These are phyloP conservation scores for Trichopria drosophilae DNA, from an alignment of 2,888 invertebrate species.

Conservation along the genomic window DNA sequence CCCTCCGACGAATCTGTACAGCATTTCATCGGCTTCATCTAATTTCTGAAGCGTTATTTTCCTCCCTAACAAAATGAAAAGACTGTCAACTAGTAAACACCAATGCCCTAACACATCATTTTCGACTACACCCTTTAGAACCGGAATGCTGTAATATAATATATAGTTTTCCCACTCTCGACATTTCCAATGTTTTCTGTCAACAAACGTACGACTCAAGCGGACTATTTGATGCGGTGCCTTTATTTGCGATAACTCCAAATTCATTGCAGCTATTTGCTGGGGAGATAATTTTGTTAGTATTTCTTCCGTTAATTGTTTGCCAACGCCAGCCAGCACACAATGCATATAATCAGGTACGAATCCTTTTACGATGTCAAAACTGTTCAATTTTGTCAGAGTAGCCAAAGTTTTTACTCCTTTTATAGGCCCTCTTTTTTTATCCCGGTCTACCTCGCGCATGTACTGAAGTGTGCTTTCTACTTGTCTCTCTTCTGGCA, in stretches of 20 bases:
- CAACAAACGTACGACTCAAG: not conserved
- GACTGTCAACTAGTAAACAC: slow-evolving; percentile 11
- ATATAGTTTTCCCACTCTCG: slow-evolving; percentile 16
- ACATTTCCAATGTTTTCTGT: not conserved
- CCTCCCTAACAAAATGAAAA: slow-evolving; percentile 4
- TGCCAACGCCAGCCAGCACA: slow-evolving; percentile 5
- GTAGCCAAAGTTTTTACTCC: slow-evolving; percentile 19
- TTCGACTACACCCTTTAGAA: slow-evolving; percentile 1
- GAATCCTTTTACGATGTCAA: slow-evolving; percentile 25
- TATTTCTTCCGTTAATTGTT: slow-evolving; percentile 15
- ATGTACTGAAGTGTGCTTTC: not conserved
- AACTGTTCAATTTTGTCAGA: slow-evolving; percentile 19
- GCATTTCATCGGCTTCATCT: slow-evolving; percentile 6
- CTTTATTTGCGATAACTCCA: not conserved
- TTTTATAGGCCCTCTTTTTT: slow-evolving; percentile 3
- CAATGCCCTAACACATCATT: slow-evolving; percentile 4
- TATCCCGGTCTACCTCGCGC: not conserved
- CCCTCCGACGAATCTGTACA: slow-evolving; percentile 3
- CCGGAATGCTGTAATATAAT: slow-evolving; percentile 14
- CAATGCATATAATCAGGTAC: slow-evolving; percentile 24
- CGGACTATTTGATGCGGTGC: not conserved
- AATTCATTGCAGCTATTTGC: not conserved
- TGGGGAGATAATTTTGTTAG: not conserved
- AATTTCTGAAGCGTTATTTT: not conserved
- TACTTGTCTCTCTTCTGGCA: not conserved